These are phyloP conservation scores for Mimas tiliae DNA, from an alignment of 2,888 invertebrate species.

Conservation along the genomic window DNA sequence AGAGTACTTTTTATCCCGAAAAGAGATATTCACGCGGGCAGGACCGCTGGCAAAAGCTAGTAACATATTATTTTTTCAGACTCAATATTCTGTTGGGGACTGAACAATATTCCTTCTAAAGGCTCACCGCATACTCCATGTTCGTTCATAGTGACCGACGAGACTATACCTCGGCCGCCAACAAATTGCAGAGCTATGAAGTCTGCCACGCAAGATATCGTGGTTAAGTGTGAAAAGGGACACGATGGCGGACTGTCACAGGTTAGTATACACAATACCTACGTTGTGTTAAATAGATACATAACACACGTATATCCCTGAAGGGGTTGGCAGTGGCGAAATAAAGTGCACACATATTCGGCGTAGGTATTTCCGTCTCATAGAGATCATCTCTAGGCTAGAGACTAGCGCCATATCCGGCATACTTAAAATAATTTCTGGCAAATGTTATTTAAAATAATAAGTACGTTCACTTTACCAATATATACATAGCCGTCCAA, in stretches of 20 bases:
- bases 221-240: conserved; percentile 65
- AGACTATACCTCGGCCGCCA: conserved; percentile 70
- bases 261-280: conserved; percentile 51
- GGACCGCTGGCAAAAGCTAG: no score
- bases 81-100: conserved; percentile 73
- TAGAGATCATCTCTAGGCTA: no score
- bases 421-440: no score
- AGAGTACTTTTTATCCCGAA: no score
- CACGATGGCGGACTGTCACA: conserved; percentile 74
- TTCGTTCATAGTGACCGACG: conserved; percentile 68
- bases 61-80: conserved; percentile 38
- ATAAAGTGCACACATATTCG: no score
- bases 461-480: no score
- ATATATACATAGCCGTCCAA: no score
- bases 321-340: no score
- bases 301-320: background rate
- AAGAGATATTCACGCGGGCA: no score
- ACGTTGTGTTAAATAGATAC: background rate
- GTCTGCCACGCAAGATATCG: conserved; percentile 53
- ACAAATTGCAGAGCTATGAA: conserved; percentile 59
- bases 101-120: conserved; percentile 61
- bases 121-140: conserved; percentile 59
- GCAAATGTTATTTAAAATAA: no score
- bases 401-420: no score
- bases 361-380: no score